A percentile compares a stretch with the other conserved stretches of the same genome.
Evolutionary conservation across 35 echinoderm and acorn worm genomes (phyloP).

Genomic region (Apostichopus californicus): DNA sequence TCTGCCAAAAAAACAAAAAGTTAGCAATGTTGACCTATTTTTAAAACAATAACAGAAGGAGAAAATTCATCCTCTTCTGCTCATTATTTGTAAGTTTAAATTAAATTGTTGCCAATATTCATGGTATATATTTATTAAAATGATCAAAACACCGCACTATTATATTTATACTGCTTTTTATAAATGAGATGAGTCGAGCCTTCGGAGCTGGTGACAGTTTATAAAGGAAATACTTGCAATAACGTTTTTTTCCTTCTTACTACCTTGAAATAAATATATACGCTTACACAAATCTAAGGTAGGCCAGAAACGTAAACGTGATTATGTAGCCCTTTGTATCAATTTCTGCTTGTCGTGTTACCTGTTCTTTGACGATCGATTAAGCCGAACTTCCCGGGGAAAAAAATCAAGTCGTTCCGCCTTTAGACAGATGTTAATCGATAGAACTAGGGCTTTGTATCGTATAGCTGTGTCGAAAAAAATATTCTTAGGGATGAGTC

Average conservation of each 20-base stretch:
- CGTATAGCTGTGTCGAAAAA: not conserved
- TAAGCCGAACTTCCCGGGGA: constrained; percentile 26
- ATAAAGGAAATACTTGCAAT: not conserved
- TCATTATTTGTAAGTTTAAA: no score
- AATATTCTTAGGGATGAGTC: not conserved
- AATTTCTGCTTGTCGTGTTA: not conserved
- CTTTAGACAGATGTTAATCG: not conserved
- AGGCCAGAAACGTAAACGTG: no score
- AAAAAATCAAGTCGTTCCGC: not conserved
- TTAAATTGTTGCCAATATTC: no score
- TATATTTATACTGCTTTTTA: no score
- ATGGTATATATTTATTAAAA: no score
- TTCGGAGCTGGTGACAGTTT: not conserved
- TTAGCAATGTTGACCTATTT: no score
- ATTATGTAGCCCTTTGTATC: not conserved
- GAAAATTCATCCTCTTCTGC: no score
- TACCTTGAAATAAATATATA: not conserved
- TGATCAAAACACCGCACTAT: no score
- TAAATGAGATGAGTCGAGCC: no score
- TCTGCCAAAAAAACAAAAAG: no score
- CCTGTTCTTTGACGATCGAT: constrained; percentile 9
- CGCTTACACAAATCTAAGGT: no score
- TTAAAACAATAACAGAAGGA: no score
- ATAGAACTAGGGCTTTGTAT: not conserved
- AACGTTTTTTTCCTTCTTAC: not conserved